A percentile compares a stretch with the other conserved stretches of the same genome.
phyloP scores from a whole-genome alignment of 2,113 vertebrate species.

The Bambusicola thoracicus region DNA sequence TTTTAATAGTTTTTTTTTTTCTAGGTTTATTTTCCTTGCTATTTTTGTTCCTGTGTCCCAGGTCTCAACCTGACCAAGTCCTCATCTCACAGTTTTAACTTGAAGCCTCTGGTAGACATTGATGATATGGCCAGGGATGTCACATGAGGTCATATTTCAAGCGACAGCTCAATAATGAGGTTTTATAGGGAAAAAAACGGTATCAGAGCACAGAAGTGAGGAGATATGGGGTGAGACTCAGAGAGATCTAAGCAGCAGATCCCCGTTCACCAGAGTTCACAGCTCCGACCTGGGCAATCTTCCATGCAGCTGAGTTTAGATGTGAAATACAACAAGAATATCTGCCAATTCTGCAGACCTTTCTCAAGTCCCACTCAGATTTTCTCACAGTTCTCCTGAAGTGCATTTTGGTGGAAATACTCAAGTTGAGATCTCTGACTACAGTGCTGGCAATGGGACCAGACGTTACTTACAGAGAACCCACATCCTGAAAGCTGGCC shows the following conservation, averaged over 20 bases:
- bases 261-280: not conserved
- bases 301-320: not conserved
- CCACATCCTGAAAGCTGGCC: not conserved
- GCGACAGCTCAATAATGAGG: not conserved
- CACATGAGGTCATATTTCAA: not conserved
- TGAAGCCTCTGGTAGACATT: not conserved
- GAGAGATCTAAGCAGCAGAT: not conserved
- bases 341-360: not conserved
- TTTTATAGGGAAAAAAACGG: not conserved
- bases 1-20: conserved; percentile 37
- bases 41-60: not conserved
- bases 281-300: not conserved
- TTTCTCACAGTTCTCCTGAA: not conserved
- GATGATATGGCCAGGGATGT: not conserved
- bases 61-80: not conserved
- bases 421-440: not conserved
- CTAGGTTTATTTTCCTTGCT: conserved; percentile 1
- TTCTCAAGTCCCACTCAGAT: not conserved
- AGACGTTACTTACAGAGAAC: not conserved
- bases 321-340: not conserved
- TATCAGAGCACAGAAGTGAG: not conserved
- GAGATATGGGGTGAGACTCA: not conserved
- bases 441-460: not conserved
- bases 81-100: not conserved
- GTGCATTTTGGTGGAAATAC: not conserved